Evolutionary conservation across 2,888 invertebrate species (phyloP).

Genomic region (Agrochola circellaris): DNA sequence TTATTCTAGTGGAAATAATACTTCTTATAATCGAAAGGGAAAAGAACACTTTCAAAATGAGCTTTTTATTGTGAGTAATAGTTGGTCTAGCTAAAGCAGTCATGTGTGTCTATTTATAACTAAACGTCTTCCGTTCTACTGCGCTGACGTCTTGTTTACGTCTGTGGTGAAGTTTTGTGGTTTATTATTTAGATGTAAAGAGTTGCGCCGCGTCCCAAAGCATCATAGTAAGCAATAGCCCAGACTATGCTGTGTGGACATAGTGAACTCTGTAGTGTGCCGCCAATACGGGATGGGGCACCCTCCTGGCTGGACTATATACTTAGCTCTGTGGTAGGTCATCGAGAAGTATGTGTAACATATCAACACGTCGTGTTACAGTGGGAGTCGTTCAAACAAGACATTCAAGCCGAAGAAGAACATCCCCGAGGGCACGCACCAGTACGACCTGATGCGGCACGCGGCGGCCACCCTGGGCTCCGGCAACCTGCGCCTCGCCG

Average conservation of each 20-base stretch:
- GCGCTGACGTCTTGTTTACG: constrained; percentile 84
- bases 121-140: constrained; percentile 74
- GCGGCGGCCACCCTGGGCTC: constrained; percentile 99
- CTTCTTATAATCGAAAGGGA: constrained; percentile 67
- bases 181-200: constrained; percentile 53
- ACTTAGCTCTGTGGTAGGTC: not conserved
- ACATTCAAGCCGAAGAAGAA: constrained; percentile 99
- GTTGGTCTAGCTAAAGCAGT: constrained; percentile 44
- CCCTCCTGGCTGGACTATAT: not conserved
- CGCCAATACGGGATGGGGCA: not conserved
- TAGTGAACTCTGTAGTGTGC: not conserved
- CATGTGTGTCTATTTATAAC: constrained; percentile 82
- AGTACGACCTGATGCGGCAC: constrained; percentile 99
- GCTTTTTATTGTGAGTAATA: constrained; percentile 92
- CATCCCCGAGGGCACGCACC: constrained; percentile 99
- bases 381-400: constrained; percentile 97
- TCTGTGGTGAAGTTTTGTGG: constrained; percentile 68
- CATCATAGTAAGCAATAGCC: not conserved
- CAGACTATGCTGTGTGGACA: not conserved
- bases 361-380: constrained; percentile 74
- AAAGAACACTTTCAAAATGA: constrained; percentile 85
- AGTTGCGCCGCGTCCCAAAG: not conserved
- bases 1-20: constrained; percentile 72
- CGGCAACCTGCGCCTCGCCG: constrained; percentile 98
- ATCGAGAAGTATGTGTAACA: not conserved